Conservation (phyloP, 2,797 vertebrate species). For the Lophius americanus region DNA sequence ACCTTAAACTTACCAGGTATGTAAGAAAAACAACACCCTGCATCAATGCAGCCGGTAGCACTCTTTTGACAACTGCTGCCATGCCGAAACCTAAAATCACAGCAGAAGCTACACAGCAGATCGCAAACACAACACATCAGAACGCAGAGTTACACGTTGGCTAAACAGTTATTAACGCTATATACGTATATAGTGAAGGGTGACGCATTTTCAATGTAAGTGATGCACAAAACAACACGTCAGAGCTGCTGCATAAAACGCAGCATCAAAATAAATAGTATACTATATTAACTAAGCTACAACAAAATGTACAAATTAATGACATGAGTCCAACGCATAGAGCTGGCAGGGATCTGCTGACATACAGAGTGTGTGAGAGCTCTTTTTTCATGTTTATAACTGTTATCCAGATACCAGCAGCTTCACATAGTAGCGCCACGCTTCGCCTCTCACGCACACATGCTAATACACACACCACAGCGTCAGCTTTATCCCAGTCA, state of each 20-base stretch:
- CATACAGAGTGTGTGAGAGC: conserved; percentile 23
- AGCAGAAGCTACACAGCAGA: background rate
- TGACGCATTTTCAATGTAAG: too few relatives aligned
- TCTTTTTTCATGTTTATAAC: conserved; percentile 44
- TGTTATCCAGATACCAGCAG: conserved; percentile 6
- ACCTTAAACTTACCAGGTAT: conserved; percentile 39
- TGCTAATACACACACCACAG: conserved; percentile 41
- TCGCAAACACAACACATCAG: too few relatives aligned
- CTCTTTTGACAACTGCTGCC: conserved; percentile 3
- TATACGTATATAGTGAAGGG: too few relatives aligned
- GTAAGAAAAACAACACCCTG: conserved; percentile 59
- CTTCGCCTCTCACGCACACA: background rate
- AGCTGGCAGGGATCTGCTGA: conserved; percentile 28
- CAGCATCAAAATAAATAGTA: background rate
- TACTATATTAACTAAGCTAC: conserved; percentile 35
- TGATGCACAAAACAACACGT: too few relatives aligned
- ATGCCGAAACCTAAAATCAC: background rate
- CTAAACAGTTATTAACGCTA: too few relatives aligned
- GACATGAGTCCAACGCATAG: too few relatives aligned
- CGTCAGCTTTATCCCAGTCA: conserved; percentile 70
- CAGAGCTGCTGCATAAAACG: conserved; percentile 38
- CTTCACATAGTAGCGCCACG: conserved; percentile 24
- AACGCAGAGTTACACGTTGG: too few relatives aligned
- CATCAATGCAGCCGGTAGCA: conserved; percentile 2
- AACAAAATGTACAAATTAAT: background rate